Percentiles rank a stretch among this genome's conserved stretches.
Evolutionary conservation across 2,113 vertebrate species (phyloP).

Genomic region (Triplophysa siluroides): DNA sequence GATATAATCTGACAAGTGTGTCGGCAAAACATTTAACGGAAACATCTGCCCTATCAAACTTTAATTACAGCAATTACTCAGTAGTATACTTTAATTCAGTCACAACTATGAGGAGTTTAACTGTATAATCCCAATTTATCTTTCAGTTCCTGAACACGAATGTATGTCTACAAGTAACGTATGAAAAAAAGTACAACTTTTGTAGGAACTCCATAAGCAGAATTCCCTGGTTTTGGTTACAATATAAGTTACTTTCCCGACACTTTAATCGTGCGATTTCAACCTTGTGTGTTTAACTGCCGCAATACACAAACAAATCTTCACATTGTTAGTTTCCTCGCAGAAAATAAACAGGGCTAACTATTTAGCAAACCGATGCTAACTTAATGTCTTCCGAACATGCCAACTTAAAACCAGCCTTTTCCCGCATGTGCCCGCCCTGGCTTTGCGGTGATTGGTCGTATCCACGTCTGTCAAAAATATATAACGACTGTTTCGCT

Average conservation of each 20-base stretch:
- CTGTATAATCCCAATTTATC: neutral
- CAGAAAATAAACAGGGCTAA: conserved; percentile 36
- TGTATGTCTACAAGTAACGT: neutral
- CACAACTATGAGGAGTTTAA: neutral
- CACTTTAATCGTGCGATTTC: conserved; percentile 6
- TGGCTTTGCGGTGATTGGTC: conserved; percentile 60
- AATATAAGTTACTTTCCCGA: neutral
- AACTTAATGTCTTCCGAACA: conserved; percentile 31
- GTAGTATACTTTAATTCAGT: neutral
- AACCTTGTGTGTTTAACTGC: neutral
- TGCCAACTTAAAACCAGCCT: conserved; percentile 63
- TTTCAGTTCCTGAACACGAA: neutral
- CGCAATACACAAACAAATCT: neutral
- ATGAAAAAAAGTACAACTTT: neutral
- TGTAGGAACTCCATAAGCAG: neutral
- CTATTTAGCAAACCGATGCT: conserved; percentile 47
- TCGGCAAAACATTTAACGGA: neutral
- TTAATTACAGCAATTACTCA: neutral
- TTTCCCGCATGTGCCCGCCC: conserved; percentile 78
- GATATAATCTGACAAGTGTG: neutral
- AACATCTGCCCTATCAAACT: neutral
- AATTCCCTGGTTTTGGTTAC: neutral
- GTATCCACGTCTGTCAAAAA: conserved; percentile 55
- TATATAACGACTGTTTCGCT: conserved; percentile 44
- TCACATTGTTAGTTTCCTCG: neutral